A percentile compares a stretch with the other conserved stretches of the same genome.
phyloP scores from a whole-genome alignment of 2,888 invertebrate genomes.

The Nomada lathburiana region DNA sequence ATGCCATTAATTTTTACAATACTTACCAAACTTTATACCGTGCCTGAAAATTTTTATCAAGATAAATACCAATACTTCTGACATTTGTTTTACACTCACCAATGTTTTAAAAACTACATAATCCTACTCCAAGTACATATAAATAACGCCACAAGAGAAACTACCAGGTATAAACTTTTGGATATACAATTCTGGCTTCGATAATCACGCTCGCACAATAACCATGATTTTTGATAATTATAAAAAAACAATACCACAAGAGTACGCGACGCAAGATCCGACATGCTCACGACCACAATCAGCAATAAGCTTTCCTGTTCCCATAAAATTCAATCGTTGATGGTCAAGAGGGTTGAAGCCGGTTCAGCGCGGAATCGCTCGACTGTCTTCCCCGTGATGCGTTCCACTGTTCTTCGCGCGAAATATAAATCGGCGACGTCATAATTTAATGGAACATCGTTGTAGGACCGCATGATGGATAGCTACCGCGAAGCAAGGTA shows the following conservation, averaged over 20 bases:
- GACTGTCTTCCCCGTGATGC: slow-evolving; percentile 20
- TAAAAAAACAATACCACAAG: not conserved
- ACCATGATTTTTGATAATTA: no score
- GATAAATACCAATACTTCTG: no score
- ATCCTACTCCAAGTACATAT: no score
- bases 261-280: not conserved
- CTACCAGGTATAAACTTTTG: no score
- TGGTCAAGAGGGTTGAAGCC: slow-evolving; percentile 28
- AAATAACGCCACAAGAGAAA: no score
- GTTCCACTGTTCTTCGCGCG: slow-evolving; percentile 50
- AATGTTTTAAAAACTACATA: no score
- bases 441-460: slow-evolving; percentile 77
- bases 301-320: not conserved
- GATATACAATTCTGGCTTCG: no score
- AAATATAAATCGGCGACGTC: slow-evolving; percentile 68
- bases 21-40: no score
- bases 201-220: no score
- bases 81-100: no score
- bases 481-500: slow-evolving; percentile 62
- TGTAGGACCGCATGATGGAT: slow-evolving; percentile 61
- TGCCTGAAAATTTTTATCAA: no score
- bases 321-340: slow-evolving; percentile 28
- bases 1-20: no score
- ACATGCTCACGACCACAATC: not conserved
- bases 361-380: not conserved